Conservation (phyloP, 2,797 vertebrate species). For the Gymnopithys bicolor region DNA sequence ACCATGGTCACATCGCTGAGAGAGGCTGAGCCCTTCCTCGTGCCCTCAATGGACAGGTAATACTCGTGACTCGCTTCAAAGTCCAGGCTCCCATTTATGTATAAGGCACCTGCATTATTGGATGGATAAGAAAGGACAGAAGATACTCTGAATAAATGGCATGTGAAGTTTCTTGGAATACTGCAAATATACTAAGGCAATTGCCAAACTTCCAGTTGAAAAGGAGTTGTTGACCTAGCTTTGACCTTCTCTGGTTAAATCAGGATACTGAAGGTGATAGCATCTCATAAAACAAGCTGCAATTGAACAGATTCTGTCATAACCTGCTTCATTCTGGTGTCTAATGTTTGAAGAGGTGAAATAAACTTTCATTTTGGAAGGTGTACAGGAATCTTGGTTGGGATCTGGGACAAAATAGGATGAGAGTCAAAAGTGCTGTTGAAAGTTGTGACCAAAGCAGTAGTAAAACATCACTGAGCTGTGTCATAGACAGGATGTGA, state of each 20-base stretch:
- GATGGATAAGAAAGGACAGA: background rate
- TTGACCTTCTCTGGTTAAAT: background rate
- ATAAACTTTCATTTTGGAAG: background rate
- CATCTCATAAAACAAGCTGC: background rate
- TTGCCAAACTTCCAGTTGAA: background rate
- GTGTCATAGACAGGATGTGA: background rate
- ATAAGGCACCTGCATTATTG: constrained; percentile 75
- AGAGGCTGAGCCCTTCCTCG: constrained; percentile 82
- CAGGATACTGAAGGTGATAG: background rate
- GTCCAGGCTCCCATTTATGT: constrained; percentile 85
- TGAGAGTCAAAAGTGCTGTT: background rate
- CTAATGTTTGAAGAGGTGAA: background rate
- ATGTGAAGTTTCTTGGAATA: background rate
- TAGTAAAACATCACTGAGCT: background rate
- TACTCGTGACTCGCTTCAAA: constrained; percentile 87
- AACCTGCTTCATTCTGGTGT: background rate
- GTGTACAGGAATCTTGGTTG: background rate
- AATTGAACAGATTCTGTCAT: background rate
- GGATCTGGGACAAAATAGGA: background rate
- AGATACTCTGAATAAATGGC: background rate
- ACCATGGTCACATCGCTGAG: constrained; percentile 88
- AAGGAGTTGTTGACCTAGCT: background rate
- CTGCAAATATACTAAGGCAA: background rate
- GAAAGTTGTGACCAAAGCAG: background rate
- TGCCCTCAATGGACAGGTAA: constrained; percentile 91